These are phyloP conservation scores for Acyrthosiphon pisum DNA, from an alignment of 1,140 invertebrate species.

Conservation along the genomic window DNA sequence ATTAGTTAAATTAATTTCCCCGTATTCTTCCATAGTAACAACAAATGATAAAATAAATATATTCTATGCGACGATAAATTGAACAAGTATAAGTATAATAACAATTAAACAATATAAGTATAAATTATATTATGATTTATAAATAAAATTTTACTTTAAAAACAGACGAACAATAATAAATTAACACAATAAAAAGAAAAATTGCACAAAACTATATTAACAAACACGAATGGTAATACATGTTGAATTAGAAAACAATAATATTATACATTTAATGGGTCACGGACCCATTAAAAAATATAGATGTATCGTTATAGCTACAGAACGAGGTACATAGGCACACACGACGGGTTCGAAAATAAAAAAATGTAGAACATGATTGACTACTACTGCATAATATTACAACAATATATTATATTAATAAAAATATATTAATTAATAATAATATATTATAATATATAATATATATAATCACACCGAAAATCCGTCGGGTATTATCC, in stretches of 20 bases:
- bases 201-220: conserved; percentile 10
- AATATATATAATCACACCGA: not conserved
- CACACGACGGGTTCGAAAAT: not conserved
- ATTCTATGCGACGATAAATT: not conserved
- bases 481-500: conserved; percentile 29
- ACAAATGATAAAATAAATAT: conserved; percentile 33
- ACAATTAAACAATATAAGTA: not conserved
- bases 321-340: not conserved
- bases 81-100: not conserved
- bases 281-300: conserved; percentile 2
- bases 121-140: not conserved
- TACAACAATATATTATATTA: not conserved
- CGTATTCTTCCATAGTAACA: conserved; percentile 62
- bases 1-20: conserved; percentile 70
- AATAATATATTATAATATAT: conserved; percentile 6
- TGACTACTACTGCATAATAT: not conserved
- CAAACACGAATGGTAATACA: not conserved
- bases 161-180: not conserved
- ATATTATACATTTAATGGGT: conserved; percentile 17
- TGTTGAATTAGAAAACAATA: not conserved
- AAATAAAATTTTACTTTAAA: not conserved
- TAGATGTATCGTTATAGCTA: not conserved
- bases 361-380: conserved; percentile 18
- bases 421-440: not conserved
- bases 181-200: not conserved